Conservation (phyloP, 2,888 invertebrate genomes). For the Cryptocheilus praepositus region DNA sequence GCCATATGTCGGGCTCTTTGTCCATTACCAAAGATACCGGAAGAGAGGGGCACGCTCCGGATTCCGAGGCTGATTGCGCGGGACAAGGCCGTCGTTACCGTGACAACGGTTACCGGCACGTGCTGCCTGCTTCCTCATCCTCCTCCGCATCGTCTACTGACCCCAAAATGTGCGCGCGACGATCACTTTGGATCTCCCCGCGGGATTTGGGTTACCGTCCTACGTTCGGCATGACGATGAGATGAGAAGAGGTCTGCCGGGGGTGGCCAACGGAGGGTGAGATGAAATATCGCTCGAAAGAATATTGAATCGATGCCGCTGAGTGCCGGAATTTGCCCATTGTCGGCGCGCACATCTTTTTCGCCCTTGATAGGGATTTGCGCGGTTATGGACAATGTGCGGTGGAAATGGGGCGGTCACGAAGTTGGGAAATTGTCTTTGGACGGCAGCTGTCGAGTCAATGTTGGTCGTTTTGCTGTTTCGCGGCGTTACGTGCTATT, state of each 20-base stretch:
- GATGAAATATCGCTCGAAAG: conserved; percentile 3
- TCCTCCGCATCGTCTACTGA: conserved; percentile 30
- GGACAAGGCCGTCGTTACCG: conserved; percentile 73
- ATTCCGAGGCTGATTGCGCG: conserved; percentile 65
- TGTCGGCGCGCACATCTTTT: neutral
- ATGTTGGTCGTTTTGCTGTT: too few species aligned
- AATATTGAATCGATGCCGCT: conserved; percentile 5
- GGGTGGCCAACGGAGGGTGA: neutral
- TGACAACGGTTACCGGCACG: conserved; percentile 71
- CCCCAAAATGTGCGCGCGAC: conserved; percentile 33
- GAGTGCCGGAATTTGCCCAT: neutral
- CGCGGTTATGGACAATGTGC: too few species aligned
- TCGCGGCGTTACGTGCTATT: too few species aligned
- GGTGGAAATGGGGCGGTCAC: too few species aligned
- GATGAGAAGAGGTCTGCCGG: neutral
- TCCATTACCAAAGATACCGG: conserved; percentile 17
- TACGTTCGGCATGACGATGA: conserved; percentile 8
- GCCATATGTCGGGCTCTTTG: neutral
- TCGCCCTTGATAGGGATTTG: neutral
- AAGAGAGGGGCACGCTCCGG: conserved; percentile 17
- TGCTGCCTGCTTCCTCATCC: conserved; percentile 56
- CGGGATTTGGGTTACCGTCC: conserved; percentile 23
- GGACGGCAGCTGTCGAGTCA: too few species aligned
- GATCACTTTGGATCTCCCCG: conserved; percentile 20
- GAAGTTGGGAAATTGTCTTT: too few species aligned